These are phyloP conservation scores for Eospalax fontanierii DNA, from an alignment of 2,797 vertebrate species.

Conservation along the genomic window DNA sequence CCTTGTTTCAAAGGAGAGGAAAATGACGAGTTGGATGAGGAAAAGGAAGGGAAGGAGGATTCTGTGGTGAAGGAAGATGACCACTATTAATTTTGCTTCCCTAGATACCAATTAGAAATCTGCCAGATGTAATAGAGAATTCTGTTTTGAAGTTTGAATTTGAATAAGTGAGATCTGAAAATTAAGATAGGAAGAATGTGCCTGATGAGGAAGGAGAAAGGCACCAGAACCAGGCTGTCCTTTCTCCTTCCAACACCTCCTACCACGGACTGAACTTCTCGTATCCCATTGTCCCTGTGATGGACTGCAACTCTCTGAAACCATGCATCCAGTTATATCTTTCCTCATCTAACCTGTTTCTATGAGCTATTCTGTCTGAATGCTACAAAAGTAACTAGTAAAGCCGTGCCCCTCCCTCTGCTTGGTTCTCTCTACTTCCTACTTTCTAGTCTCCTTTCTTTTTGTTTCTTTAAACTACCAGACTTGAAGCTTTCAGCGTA, in stretches of 20 bases:
- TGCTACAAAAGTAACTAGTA: too few species aligned
- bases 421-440: background rate
- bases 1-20: background rate
- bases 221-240: too few species aligned
- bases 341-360: background rate
- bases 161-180: constrained; percentile 15
- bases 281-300: too few species aligned
- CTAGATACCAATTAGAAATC: background rate
- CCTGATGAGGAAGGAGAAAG: too few species aligned
- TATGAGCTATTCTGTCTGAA: background rate
- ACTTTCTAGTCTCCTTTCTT: background rate
- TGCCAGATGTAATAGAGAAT: background rate
- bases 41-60: background rate
- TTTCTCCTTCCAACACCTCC: background rate
- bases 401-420: background rate
- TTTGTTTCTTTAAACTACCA: background rate
- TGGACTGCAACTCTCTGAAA: background rate
- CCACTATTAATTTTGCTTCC: background rate
- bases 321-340: background rate
- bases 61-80: accelerated
- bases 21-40: background rate
- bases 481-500: background rate
- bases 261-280: too few species aligned
- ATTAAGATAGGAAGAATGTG: background rate
- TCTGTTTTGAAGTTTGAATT: too few species aligned